A percentile compares a stretch with the other conserved stretches of the same genome.
Evolutionary conservation across 2,113 vertebrate species (phyloP).

Genomic region (Equus przewalskii): DNA sequence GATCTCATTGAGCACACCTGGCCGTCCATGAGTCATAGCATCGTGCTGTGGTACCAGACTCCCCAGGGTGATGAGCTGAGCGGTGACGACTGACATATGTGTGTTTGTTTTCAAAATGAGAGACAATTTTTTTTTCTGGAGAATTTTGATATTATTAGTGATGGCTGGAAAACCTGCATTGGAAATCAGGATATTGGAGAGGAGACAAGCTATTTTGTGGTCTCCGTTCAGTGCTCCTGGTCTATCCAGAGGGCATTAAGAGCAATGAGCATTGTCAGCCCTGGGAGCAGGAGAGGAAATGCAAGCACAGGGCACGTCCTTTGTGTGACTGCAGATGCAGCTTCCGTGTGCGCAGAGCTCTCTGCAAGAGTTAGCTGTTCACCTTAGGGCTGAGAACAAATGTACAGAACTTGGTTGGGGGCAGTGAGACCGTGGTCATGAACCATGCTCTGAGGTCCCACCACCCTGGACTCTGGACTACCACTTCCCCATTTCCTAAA

Average conservation of each 20-base stretch:
- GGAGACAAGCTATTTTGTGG: background rate
- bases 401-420: background rate
- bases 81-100: background rate
- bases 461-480: background rate
- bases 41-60: background rate
- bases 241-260: background rate
- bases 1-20: background rate
- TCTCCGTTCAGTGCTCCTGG: background rate
- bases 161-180: background rate
- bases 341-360: background rate
- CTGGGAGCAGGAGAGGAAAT: background rate
- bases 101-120: conserved; percentile 51
- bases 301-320: rapidly evolving
- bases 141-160: background rate
- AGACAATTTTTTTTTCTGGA: background rate
- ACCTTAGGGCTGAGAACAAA: background rate
- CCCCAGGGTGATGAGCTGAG: background rate
- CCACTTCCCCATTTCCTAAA: conserved; percentile 60
- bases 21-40: rapidly evolving
- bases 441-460: background rate
- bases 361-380: background rate
- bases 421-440: background rate
- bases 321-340: background rate
- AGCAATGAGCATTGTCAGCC: background rate
- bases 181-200: background rate